Evolutionary conservation across 1,140 invertebrate genomes (phyloP).

Genomic region (Drosophila arawakana): DNA sequence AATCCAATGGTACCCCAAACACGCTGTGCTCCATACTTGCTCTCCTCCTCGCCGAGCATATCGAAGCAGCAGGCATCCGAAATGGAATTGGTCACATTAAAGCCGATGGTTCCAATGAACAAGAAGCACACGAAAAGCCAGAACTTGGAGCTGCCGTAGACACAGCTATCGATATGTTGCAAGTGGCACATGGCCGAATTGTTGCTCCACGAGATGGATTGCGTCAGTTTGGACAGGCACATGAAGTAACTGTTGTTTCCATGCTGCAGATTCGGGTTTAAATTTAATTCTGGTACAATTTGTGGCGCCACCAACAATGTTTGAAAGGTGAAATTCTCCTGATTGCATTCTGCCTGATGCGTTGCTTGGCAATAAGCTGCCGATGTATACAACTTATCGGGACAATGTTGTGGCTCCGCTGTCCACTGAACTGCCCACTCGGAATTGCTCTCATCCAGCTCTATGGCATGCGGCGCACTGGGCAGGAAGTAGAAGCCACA

Average conservation of each 20-base stretch:
- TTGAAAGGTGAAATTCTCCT: conserved; percentile 11
- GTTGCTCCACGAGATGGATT: conserved; percentile 23
- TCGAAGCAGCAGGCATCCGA: conserved; percentile 93
- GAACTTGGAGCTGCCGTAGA: conserved; percentile 87
- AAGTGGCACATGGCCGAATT: conserved; percentile 29
- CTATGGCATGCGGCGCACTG: conserved; percentile 40
- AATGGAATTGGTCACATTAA: conserved; percentile 91
- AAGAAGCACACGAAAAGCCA: conserved; percentile 90
- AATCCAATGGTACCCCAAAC: conserved; percentile 93
- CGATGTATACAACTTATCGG: conserved; percentile 22
- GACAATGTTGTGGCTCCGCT: conserved; percentile 28
- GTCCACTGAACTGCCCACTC: conserved; percentile 41
- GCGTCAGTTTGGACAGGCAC: conserved; percentile 19
- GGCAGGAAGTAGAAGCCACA: conserved; percentile 89
- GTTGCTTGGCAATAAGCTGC: conserved; percentile 37
- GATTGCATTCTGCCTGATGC: conserved; percentile 41
- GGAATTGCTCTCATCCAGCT: conserved; percentile 45
- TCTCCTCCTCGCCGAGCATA: conserved; percentile 88
- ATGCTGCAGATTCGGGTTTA: conserved; percentile 48
- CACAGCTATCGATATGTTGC: conserved; percentile 55
- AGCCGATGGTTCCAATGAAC: conserved; percentile 89
- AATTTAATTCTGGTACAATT: conserved; percentile 9
- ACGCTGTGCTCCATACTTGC: conserved; percentile 90
- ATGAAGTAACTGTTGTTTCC: conserved; percentile 53
- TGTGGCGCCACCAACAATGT: conserved; percentile 42